Conservation (phyloP, 2,888 invertebrate species). For the Ypsolopha scabrella region DNA sequence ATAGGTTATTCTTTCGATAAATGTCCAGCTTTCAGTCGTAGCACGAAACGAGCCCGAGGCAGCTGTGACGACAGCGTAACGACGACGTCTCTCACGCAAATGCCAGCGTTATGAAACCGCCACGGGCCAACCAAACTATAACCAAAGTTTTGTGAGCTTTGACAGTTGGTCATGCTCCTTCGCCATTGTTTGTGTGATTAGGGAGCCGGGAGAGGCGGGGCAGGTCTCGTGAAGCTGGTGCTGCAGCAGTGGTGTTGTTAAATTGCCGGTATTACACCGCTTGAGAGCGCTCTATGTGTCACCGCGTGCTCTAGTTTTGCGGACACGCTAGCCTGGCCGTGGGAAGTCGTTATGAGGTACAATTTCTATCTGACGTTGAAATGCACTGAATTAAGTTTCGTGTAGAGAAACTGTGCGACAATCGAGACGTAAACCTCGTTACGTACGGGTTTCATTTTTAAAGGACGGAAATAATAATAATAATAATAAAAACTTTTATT, state of each 20-base stretch:
- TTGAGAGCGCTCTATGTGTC: conserved; percentile 45
- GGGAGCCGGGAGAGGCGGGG: conserved; percentile 5
- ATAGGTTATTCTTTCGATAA: background rate
- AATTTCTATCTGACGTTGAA: conserved; percentile 31
- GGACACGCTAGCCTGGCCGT: conserved; percentile 35
- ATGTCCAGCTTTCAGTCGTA: background rate
- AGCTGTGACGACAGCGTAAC: conserved; percentile 26
- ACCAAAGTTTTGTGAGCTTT: conserved; percentile 5
- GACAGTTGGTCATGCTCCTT: background rate
- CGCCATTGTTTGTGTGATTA: background rate
- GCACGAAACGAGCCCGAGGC: conserved; percentile 19
- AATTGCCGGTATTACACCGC: conserved; percentile 38
- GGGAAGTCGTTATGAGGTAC: conserved; percentile 44
- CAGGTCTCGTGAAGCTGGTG: conserved; percentile 29
- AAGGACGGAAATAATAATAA: too few species aligned
- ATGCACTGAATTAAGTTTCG: conserved; percentile 28
- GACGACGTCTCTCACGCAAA: conserved; percentile 40
- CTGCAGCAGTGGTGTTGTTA: conserved; percentile 30
- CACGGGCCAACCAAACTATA: conserved; percentile 18
- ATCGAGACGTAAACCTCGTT: conserved; percentile 8
- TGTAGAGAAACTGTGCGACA: conserved; percentile 16
- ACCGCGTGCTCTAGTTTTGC: conserved; percentile 48
- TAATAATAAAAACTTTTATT: too few species aligned
- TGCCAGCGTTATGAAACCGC: conserved; percentile 44
- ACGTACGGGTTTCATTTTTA: too few species aligned